A percentile compares a stretch with the other conserved stretches of the same genome.
Conservation (phyloP, 2,888 invertebrate species). For the Xylophagus ater region DNA sequence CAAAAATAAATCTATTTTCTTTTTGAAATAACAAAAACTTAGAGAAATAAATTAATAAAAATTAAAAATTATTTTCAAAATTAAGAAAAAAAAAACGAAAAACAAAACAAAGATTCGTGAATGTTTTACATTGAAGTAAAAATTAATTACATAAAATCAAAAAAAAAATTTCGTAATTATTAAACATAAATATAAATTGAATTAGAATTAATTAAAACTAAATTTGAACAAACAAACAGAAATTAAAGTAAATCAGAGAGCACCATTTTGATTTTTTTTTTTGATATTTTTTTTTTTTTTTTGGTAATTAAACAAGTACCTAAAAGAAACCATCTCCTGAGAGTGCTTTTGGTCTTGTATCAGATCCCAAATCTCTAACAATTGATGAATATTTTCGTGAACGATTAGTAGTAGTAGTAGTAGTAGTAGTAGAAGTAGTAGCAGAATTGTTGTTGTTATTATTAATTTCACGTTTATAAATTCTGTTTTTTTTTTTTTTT, state of each 20-base stretch:
- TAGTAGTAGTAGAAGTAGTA: background rate
- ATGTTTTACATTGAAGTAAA: too few relatives aligned
- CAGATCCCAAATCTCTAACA: constrained; percentile 36
- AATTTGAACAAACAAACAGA: constrained; percentile 13
- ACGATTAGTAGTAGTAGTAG: constrained; percentile 15
- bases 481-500: constrained; percentile 12
- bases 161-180: too few relatives aligned
- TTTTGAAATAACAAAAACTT: too few relatives aligned
- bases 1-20: too few relatives aligned
- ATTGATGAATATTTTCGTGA: constrained; percentile 19
- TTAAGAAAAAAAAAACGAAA: too few relatives aligned
- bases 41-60: too few relatives aligned
- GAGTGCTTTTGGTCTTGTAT: constrained; percentile 39
- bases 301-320: constrained; percentile 21
- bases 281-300: constrained; percentile 11
- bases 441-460: constrained; percentile 16
- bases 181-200: too few relatives aligned
- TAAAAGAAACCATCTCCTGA: constrained; percentile 40
- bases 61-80: too few relatives aligned
- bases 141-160: too few relatives aligned
- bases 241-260: constrained; percentile 14
- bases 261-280: background rate
- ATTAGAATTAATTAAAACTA: too few relatives aligned
- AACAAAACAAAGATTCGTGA: too few relatives aligned
- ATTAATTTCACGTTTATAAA: constrained; percentile 17